Conservation (phyloP, 2,113 vertebrate genomes). For the Cryptomyrus ogoouensis region DNA sequence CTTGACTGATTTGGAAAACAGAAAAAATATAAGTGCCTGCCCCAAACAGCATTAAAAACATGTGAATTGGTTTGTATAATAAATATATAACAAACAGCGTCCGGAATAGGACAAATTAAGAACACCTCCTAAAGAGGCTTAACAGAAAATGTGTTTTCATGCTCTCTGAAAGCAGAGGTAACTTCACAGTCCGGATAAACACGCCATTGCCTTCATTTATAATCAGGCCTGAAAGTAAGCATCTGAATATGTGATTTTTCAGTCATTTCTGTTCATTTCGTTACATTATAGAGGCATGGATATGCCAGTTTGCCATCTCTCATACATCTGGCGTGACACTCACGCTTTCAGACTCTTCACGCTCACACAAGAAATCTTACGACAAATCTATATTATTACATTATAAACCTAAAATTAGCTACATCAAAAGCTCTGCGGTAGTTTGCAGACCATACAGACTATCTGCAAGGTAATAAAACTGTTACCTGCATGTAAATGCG, state of each 20-base stretch:
- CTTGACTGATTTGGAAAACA: neutral
- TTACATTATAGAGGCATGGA: neutral
- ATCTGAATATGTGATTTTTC: neutral
- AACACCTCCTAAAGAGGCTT: neutral
- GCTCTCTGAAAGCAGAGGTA: neutral
- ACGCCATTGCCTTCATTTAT: neutral
- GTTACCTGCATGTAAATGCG: neutral
- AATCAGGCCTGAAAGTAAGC: neutral
- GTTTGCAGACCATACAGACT: neutral
- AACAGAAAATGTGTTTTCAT: neutral
- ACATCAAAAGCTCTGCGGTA: neutral
- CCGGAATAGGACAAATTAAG: neutral
- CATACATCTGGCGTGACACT: neutral
- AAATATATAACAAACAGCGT: neutral
- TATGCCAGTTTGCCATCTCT: neutral
- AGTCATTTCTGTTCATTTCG: neutral
- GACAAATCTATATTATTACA: neutral
- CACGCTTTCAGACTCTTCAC: neutral
- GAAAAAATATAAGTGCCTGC: neutral
- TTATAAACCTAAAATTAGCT: neutral
- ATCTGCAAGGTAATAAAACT: neutral
- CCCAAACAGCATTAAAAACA: neutral
- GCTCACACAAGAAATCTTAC: neutral
- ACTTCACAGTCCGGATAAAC: neutral
- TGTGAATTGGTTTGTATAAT: neutral